Percentiles rank a stretch among this genome's conserved stretches.
Evolutionary conservation across 92 coral and sea anemone genomes (phyloP).

Genomic region (Epizoanthus illoricatus): DNA sequence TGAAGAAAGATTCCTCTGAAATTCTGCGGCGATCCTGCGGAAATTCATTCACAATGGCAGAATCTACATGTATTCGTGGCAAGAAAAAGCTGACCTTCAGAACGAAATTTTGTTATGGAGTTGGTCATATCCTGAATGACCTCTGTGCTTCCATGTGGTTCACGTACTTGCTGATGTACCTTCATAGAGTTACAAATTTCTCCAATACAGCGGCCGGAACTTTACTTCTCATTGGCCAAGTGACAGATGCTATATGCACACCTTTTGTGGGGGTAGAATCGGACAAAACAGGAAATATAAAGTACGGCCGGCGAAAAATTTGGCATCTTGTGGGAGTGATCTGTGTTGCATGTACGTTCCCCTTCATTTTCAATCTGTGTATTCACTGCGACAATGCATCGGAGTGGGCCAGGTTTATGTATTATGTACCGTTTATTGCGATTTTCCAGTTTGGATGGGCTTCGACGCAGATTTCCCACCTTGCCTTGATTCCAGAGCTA

Average conservation of each 20-base stretch:
- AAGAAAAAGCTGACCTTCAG: slow-evolving; percentile 67
- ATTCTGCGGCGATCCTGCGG: no score
- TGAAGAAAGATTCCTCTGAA: no score
- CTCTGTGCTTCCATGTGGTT: slow-evolving; percentile 98
- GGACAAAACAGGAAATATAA: slow-evolving; percentile 68
- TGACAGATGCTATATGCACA: slow-evolving; percentile 89
- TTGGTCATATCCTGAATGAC: slow-evolving; percentile 93
- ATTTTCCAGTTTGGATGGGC: slow-evolving; percentile 99
- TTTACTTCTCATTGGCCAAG: slow-evolving; percentile 83
- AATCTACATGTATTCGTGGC: neutral
- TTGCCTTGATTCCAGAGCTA: slow-evolving; percentile 89
- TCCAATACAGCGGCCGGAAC: slow-evolving; percentile 79
- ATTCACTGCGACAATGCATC: slow-evolving; percentile 68
- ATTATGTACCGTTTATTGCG: slow-evolving; percentile 83
- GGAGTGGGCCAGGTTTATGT: slow-evolving; percentile 75
- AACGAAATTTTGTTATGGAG: slow-evolving; percentile 75
- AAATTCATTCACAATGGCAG: neutral
- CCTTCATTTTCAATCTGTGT: slow-evolving; percentile 87
- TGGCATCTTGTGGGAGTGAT: slow-evolving; percentile 94
- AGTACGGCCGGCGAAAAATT: slow-evolving; percentile 86
- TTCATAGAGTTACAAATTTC: slow-evolving; percentile 82
- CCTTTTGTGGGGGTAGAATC: slow-evolving; percentile 95
- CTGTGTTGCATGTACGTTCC: slow-evolving; percentile 75
- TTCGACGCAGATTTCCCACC: slow-evolving; percentile 91
- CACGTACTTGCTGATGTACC: slow-evolving; percentile 82